These are phyloP conservation scores for Horisme vitalbata DNA, from an alignment of 2,888 invertebrate genomes.

Conservation along the genomic window DNA sequence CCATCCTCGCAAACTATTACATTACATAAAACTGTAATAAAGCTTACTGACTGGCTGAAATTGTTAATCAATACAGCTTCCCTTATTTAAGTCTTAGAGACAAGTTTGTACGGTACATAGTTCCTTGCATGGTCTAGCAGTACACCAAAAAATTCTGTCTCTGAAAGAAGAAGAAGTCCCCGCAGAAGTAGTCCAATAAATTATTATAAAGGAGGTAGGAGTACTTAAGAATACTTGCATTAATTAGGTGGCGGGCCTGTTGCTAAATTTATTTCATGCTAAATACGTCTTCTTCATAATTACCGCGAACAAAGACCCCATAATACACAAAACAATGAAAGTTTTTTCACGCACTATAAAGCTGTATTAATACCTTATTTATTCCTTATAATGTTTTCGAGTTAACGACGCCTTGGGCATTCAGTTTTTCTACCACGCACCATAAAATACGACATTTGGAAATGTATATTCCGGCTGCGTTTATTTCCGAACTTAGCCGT, in stretches of 20 bases:
- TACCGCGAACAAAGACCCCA: conserved; percentile 56
- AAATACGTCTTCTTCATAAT: conserved; percentile 52
- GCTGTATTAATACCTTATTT: conserved; percentile 77
- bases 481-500: conserved; percentile 60
- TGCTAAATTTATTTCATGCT: conserved; percentile 50
- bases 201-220: too few species aligned
- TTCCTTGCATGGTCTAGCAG: too few species aligned
- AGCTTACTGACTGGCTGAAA: too few species aligned
- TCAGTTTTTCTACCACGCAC: conserved; percentile 72
- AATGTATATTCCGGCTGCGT: conserved; percentile 58
- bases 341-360: conserved; percentile 79
- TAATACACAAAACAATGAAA: conserved; percentile 65
- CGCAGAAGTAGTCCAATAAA: too few species aligned
- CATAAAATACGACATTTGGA: conserved; percentile 75
- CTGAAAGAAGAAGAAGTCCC: too few species aligned
- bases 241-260: conserved; percentile 31
- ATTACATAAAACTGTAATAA: too few species aligned
- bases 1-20: too few species aligned
- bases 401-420: conserved; percentile 74
- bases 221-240: too few species aligned
- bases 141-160: too few species aligned
- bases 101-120: too few species aligned
- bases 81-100: too few species aligned
- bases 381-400: conserved; percentile 79
- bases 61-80: too few species aligned